Evolutionary conservation across 2,797 vertebrate species (phyloP).

Genomic region (Fratercula arctica): DNA sequence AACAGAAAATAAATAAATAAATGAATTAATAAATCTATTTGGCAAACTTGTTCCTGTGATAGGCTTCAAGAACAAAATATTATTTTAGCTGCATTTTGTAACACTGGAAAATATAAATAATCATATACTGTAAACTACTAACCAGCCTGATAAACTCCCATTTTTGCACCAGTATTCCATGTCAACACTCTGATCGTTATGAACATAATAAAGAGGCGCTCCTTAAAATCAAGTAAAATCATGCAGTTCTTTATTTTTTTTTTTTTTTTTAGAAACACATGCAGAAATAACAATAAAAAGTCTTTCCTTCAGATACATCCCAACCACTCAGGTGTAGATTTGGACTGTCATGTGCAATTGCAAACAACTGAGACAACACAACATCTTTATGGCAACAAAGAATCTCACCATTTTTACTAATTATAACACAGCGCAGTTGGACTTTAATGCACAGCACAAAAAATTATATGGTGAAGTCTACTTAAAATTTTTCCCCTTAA

Average conservation of each 20-base stretch:
- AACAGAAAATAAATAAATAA: not conserved
- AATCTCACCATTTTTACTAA: not conserved
- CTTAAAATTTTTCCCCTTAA: not conserved
- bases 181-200: not conserved
- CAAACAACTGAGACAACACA: not conserved
- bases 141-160: not conserved
- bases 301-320: not conserved
- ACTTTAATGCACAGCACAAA: not conserved
- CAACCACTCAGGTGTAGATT: not conserved
- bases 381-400: not conserved
- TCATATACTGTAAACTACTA: not conserved
- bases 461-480: not conserved
- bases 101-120: not conserved
- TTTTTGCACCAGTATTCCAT: not conserved
- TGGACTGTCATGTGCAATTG: not conserved
- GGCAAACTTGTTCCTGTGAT: not conserved
- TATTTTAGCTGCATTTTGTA: not conserved
- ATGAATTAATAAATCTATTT: not conserved
- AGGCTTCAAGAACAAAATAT: not conserved
- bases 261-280: not conserved
- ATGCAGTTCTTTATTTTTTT: not conserved
- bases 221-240: not conserved
- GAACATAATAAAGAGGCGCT: not conserved
- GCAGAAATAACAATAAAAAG: not conserved
- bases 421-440: not conserved